These are phyloP conservation scores for Leptodactylus fallax DNA, from an alignment of 2,797 vertebrate genomes.

Conservation along the genomic window DNA sequence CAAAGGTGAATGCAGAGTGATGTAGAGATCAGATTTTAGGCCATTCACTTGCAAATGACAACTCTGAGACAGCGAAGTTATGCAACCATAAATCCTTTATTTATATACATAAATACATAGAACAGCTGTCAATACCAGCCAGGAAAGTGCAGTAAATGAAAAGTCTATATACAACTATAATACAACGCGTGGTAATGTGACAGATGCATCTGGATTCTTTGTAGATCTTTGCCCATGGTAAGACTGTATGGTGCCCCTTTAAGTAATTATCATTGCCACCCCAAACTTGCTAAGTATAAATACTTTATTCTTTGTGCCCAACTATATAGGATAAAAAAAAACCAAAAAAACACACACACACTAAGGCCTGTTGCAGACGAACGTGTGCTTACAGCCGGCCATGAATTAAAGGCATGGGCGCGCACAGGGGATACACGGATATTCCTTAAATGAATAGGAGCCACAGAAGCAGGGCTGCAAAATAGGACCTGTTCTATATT, in stretches of 20 bases:
- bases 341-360: background rate
- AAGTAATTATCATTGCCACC: background rate
- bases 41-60: background rate
- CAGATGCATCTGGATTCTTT: background rate
- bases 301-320: background rate
- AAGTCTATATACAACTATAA: slow-evolving; percentile 36
- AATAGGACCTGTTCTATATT: too few relatives aligned
- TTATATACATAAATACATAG: slow-evolving; percentile 47
- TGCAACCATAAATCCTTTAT: slow-evolving; percentile 50
- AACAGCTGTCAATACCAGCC: slow-evolving; percentile 14
- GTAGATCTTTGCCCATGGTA: background rate
- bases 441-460: too few relatives aligned
- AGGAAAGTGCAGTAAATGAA: slow-evolving; percentile 37
- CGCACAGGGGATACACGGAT: too few relatives aligned
- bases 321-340: background rate
- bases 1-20: too few relatives aligned
- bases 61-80: background rate
- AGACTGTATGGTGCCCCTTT: background rate
- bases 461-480: too few relatives aligned
- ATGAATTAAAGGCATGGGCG: too few relatives aligned
- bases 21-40: too few relatives aligned
- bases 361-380: too few relatives aligned
- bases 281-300: background rate
- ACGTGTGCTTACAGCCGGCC: too few relatives aligned
- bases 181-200: background rate